Base-by-base conservation (phyloP, 2,888 invertebrate species). In the Hirtodrosophila histrioides region DNA sequence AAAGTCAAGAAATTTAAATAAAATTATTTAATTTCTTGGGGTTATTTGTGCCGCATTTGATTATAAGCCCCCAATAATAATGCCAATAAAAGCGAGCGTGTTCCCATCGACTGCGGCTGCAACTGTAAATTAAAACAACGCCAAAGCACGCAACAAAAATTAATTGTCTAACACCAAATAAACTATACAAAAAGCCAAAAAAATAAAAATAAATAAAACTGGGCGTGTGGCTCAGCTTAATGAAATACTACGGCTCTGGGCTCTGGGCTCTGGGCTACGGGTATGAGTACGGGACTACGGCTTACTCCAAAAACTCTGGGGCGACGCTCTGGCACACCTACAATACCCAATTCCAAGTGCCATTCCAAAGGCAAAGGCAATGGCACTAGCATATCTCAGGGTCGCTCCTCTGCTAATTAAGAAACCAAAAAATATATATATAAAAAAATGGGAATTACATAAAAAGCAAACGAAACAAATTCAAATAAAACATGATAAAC, bases 101-200 rank as follows among this genome's bases (percentile, higher is more conserved):
- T 67, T 70, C 61, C 64, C 62, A 53, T 77, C 46, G 48, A 50
- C 58, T 63, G 17, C 40, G 46, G 78, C 45, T 76, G 70, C 75
- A 82, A 78, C 81, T 84, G 89, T 85, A 82, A 88, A 84, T 87
- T 85, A 77, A 89, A 87, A 88, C 68, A 88, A 87, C 83, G 73
- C 63, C 78, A 63, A 76, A 77, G 82, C 90, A 90, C 90, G 90
- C 90, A 89, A 90, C 87, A 85, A 78, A 89, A 90, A 90, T 90
- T 90, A 90, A 90, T 89, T 89, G 90, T 88, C 87, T 89, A 88
- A 89, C 90, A 89, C 89, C 89, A 89, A 87, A 89, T 89, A 87
- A 87, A 84, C 81, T 56, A 75, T 75, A 66, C 50, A 55, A 66
- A 66, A 61, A 57, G 10, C 56, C 27, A 24, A 40, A 37, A 55